Base-by-base conservation (phyloP, 2,113 vertebrate genomes). In the Glareola pratincola region DNA sequence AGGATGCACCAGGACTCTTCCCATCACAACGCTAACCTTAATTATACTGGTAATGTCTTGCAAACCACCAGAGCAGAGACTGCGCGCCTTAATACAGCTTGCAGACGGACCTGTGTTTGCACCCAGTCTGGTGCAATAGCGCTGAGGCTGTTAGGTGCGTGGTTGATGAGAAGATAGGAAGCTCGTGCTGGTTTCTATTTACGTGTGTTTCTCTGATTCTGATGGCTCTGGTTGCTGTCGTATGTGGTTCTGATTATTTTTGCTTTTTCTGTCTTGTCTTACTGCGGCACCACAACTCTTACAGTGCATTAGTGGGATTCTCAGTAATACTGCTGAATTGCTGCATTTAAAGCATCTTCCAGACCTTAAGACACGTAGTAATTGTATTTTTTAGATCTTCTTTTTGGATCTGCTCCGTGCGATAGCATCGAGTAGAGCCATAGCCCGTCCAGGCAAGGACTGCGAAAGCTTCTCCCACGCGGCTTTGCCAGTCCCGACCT, bases 141-240 rank as follows among this genome's bases (percentile, higher is more conserved):
- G 3, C 79, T 10, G 88, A 67, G 69, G 53, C 12, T 43, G 60
- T 39, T 24, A 36, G 15, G 16, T 2, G 19, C 39, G 79, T 29
- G 2, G 21, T 24, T 72, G 39, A 57, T 12, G 60, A 54, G 57
- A 5, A 47, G 71, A 67, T 9, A 50, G 81, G 67, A 51, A 59
- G 36, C 56, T 92, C 1, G 0, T 37, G 39, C 68, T 81, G 8
- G 7, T 13, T 47, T 32, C 71, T 37, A 12, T 12, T 47, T 0
- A 0, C 0, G 5, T 9, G 21, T 6, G 5, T 51, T 66, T 67
- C 50, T 34, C 59, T 1, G 0, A 2, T 57, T 29, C 68, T 11
- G 24, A 8, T 17, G 13, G 30, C 48, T 75, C 75, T 23, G 26
- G 2, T 21, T 21, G 56, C 78, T 53, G 19, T 41, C 8, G 2